Conservation (phyloP, 2,888 invertebrate species). For the Machimus rusticus region DNA sequence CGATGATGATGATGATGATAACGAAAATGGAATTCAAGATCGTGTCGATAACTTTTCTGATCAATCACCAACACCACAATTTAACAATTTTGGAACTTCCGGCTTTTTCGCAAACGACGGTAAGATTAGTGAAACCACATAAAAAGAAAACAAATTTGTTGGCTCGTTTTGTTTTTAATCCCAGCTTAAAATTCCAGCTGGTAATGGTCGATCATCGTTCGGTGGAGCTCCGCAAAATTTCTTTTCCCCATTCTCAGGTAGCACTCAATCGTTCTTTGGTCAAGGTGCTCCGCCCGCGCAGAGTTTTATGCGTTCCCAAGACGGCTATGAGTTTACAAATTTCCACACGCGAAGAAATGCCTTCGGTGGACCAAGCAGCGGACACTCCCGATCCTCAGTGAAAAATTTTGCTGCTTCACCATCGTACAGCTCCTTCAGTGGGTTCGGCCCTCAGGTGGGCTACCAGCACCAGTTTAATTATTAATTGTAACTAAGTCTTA, state of each 20-base stretch:
- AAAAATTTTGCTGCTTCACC: background rate
- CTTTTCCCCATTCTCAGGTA: background rate
- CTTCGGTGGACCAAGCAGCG: background rate
- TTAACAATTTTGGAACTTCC: background rate
- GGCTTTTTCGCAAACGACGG: background rate
- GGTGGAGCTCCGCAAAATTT: background rate
- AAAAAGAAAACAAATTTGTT: background rate
- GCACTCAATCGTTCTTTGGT: background rate
- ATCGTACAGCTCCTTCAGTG: background rate
- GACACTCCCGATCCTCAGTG: background rate
- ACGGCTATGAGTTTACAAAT: slow-evolving; percentile 26
- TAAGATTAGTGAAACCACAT: background rate
- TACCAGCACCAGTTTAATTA: slow-evolving; percentile 1
- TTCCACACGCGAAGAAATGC: background rate
- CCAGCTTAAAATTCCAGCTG: background rate
- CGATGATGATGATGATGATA: background rate
- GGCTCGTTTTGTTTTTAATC: background rate
- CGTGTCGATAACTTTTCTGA: background rate
- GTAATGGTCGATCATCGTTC: background rate
- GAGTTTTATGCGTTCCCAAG: slow-evolving; percentile 10
- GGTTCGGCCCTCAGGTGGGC: background rate
- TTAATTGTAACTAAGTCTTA: slow-evolving; percentile 1
- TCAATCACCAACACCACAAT: background rate
- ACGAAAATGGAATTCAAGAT: background rate
- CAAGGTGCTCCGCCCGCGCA: background rate